Conservation (phyloP, 2,113 vertebrate genomes). For the Zootoca vivipara region DNA sequence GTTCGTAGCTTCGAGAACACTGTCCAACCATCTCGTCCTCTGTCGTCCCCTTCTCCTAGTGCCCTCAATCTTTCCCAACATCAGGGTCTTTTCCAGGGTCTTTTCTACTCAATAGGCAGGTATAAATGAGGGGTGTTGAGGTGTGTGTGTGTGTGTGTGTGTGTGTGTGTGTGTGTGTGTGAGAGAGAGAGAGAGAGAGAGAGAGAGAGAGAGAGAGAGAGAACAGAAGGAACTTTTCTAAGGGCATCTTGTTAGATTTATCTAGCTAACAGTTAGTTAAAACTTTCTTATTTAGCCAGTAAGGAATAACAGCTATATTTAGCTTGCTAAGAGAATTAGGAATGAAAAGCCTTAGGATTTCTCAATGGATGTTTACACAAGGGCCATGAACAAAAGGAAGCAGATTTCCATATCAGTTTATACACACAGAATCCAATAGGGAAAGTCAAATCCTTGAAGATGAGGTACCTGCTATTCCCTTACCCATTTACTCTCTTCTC, state of each 20-base stretch:
- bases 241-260: neutral
- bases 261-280: neutral
- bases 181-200: too few species aligned
- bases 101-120: neutral
- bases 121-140: rapidly evolving
- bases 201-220: too few species aligned
- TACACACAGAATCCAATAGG: conserved; percentile 29
- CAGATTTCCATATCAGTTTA: conserved; percentile 38
- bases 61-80: too few species aligned
- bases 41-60: too few species aligned
- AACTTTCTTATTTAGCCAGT: neutral
- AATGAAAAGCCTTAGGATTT: rapidly evolving
- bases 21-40: too few species aligned
- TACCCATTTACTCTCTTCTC: neutral
- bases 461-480: neutral
- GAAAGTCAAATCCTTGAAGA: neutral
- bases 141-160: neutral
- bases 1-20: too few species aligned
- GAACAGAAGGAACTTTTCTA: neutral
- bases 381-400: neutral
- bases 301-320: neutral
- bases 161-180: neutral
- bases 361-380: neutral
- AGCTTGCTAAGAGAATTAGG: neutral
- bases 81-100: too few species aligned